Percentiles rank a stretch among this genome's conserved stretches.
Conservation (phyloP, 2,113 vertebrate genomes). For the Psilopogon haemacephalus region DNA sequence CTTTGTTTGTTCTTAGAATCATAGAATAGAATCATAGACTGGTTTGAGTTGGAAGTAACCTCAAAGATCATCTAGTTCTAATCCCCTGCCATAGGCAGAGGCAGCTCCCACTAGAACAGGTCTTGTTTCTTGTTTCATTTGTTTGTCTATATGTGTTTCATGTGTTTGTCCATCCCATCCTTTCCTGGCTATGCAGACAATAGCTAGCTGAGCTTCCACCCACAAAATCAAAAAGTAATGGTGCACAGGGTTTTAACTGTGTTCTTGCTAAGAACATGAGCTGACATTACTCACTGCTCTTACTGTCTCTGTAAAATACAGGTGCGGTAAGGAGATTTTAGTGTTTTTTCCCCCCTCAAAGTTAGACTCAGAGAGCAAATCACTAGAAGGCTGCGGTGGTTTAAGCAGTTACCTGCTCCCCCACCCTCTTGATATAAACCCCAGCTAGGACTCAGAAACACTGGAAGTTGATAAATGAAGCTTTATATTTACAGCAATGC, state of each 20-base stretch:
- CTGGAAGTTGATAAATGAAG: no score
- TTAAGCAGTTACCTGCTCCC: no score
- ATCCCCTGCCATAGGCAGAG: no score
- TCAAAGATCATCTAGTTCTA: no score
- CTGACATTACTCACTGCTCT: neutral
- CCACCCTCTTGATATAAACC: no score
- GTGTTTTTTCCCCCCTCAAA: rapidly evolving
- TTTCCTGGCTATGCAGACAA: neutral
- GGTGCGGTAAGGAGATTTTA: rapidly evolving
- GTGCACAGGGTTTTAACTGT: neutral
- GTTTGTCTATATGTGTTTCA: neutral
- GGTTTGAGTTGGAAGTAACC: no score
- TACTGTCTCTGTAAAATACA: neutral
- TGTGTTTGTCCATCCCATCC: neutral
- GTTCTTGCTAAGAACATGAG: neutral
- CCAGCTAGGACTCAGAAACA: no score
- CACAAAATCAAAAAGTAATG: neutral
- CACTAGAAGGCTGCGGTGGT: no score
- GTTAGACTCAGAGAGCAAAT: neutral
- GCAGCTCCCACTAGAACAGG: no score
- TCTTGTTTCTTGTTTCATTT: neutral
- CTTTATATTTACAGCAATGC: no score
- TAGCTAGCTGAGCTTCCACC: neutral
- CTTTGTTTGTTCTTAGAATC: no score
- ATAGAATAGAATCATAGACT: no score